Base-by-base conservation (phyloP, 2,888 invertebrate genomes). In the Cistogaster globosa region DNA sequence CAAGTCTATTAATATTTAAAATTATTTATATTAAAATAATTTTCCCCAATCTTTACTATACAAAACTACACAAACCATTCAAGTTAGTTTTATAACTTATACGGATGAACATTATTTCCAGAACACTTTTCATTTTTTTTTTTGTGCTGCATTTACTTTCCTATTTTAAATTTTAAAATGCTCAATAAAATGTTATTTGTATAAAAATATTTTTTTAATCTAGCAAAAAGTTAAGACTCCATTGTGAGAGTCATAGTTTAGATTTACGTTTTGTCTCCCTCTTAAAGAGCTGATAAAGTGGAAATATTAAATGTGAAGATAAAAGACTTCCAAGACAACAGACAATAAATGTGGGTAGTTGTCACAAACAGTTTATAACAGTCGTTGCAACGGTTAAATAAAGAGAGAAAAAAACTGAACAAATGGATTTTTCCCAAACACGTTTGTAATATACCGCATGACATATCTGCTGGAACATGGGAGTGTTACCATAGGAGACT, bases 141-240 rank as follows among this genome's bases (percentile, higher is more conserved):
- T 32, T 1, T 11, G 11, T 22, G 22, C 0, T 20, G 12, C 7
- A 6, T 4, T n/a, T 26, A 51, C 58, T 26, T 22, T 55, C 26
- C 12, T 48, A 65, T 58, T n/a, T 72, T 68, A 72, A 87, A 87
- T 86, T 87, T 86, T 87, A 87, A 87, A 88, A 87, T 87, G 87
- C 86, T 88, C 88, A 87, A 87, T 88, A 88, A 87, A 87, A 82
- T 84, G 86, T 87, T 84, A 87, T 86, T 82, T 87, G 82, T 53
- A 62, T 71, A 82, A 82, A 87, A 88, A 86, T 87, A 81, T 81
- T 82, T 77, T 62, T 60, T 45, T 38, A n/a, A 6, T 48, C n/a
- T 80, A 53, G 67, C 77, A 68, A 75, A 69, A 83, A 87, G 83
- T 77, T 72, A 81, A 84, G 80, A 79, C 85, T 53, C 78, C 82